Conservation (phyloP, 2,113 vertebrate species). For the Hiodon alosoides region DNA sequence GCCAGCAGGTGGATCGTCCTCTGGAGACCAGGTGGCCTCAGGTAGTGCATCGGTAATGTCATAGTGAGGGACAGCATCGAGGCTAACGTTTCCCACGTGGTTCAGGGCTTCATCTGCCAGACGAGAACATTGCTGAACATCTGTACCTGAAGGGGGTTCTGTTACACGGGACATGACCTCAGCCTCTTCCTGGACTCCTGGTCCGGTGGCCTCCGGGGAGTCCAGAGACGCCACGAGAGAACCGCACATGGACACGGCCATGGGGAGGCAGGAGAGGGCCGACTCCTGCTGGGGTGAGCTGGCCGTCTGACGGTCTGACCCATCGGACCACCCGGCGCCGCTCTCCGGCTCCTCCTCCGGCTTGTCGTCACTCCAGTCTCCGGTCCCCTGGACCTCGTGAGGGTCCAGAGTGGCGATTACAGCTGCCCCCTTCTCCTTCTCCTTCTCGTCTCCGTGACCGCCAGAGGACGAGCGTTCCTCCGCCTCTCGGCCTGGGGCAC, state of each 20-base stretch:
- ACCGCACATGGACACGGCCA: slow-evolving; percentile 65
- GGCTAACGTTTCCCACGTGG: background rate
- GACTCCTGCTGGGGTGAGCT: slow-evolving; percentile 36
- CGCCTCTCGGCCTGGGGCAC: background rate
- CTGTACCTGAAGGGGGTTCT: slow-evolving; percentile 30
- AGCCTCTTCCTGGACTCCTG: slow-evolving; percentile 31
- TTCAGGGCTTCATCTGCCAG: background rate
- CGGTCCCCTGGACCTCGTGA: slow-evolving; percentile 1
- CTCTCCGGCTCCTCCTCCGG: slow-evolving; percentile 21
- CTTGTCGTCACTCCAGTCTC: background rate
- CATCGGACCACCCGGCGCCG: slow-evolving; percentile 31
- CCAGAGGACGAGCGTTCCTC: slow-evolving; percentile 2
- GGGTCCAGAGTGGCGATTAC: slow-evolving; percentile 10
- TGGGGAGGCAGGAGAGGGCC: slow-evolving; percentile 63
- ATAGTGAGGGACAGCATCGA: slow-evolving; percentile 22
- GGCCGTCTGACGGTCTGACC: slow-evolving; percentile 28
- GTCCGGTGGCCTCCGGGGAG: slow-evolving; percentile 34
- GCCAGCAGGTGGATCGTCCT: slow-evolving; percentile 31
- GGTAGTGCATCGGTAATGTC: slow-evolving; percentile 5
- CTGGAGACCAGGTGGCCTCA: slow-evolving; percentile 29
- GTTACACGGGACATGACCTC: slow-evolving; percentile 34
- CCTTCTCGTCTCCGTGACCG: background rate
- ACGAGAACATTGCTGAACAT: slow-evolving; percentile 14
- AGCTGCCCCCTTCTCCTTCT: slow-evolving; percentile 22
- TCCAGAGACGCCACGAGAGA: slow-evolving; percentile 53